Evolutionary conservation across 1,140 invertebrate species (phyloP), one percentile per base, ranked within the genome.

Genomic region (Gonatopus flavifemur): DNA sequence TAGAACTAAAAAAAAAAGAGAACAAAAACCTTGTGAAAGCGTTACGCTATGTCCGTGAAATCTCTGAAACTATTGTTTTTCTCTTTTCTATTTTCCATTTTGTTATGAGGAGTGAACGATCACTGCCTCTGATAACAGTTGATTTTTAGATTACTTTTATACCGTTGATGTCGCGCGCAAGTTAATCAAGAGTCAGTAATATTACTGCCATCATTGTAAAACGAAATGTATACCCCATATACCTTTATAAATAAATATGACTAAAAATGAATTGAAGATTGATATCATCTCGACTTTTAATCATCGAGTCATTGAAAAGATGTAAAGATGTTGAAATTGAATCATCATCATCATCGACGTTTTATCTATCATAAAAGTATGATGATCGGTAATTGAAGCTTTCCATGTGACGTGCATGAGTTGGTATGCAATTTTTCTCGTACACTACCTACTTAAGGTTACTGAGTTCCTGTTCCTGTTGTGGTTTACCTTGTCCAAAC

Each of bases 221-320:
- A 66, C 57, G 49, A 57, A 56, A 71, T 72, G 70, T 72, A 71
- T 74, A 70, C 67, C 63, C 64, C 60, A 57, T 62, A 66, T 68
- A 71, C 58, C 67, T 72, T 71, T 72, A 71, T 72, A 72, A 74
- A 72, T 71, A 72, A 70, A 71, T 53, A 59, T 48, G 49, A 62
- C 36, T 42, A 32, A 58, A 62, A 64, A 22, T 42, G 48, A 46
- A 39, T 13, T 22, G 7, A 20, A 2, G 3, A 3, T 21, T 4
- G 6, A 42, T 2, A 16, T 25, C 18, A 1, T n/a, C n/a, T n/a
- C n/a, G n/a, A n/a, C n/a, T n/a, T n/a, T n/a, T n/a, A n/a, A n/a
- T n/a, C n/a, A n/a, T n/a, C n/a, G n/a, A n/a, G n/a, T n/a, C n/a
- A n/a, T n/a, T n/a, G n/a, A n/a, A n/a, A n/a, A n/a, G n/a, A n/a